Evolutionary conservation across 2,888 invertebrate genomes (phyloP), one percentile per base, ranked within the genome.

Genomic region (Entomobrya multifasciata): DNA sequence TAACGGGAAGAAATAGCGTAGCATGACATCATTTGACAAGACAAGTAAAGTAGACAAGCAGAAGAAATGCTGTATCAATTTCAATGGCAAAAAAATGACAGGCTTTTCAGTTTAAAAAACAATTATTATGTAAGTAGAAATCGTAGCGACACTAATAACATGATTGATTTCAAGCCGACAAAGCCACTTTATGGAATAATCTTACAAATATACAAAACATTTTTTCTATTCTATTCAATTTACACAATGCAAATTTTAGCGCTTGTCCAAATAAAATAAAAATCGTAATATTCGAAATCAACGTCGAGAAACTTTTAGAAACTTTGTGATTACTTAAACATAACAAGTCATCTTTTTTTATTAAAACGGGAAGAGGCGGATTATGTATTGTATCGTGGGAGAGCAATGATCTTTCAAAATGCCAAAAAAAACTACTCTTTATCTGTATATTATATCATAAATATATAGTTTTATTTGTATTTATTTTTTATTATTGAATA

Each of bases 1-100:
- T n/a, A n/a, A n/a, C n/a, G n/a, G n/a, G n/a, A n/a, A n/a, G n/a
- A n/a, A n/a, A n/a, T n/a, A n/a, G n/a, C n/a, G n/a, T n/a, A n/a
- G n/a, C n/a, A n/a, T n/a, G n/a, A n/a, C n/a, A n/a, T n/a, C n/a
- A n/a, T n/a, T n/a, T n/a, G n/a, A n/a, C n/a, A n/a, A n/a, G 47
- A 47, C 47, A 47, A 15, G 13, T 47, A 13, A 47, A 47, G 47
- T 1, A 8, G n/a, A 15, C 13, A 25, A 60, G 60, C 60, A 15
- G 27, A 60, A 25, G n/a, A 13, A 2, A 60, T 27, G 25, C 30
- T 20, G 27, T 60, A 60, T 60, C 27, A 25, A 60, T 60, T 60
- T 60, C 60, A 60, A 60, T 60, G 60, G 27, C 60, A 60, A 60
- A 60, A 57, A 52, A 60, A 22, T 60, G 55, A 57, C 55, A 57